phyloP scores from a whole-genome alignment of 2,888 invertebrate species.

The Meiosimyza decipiens region DNA sequence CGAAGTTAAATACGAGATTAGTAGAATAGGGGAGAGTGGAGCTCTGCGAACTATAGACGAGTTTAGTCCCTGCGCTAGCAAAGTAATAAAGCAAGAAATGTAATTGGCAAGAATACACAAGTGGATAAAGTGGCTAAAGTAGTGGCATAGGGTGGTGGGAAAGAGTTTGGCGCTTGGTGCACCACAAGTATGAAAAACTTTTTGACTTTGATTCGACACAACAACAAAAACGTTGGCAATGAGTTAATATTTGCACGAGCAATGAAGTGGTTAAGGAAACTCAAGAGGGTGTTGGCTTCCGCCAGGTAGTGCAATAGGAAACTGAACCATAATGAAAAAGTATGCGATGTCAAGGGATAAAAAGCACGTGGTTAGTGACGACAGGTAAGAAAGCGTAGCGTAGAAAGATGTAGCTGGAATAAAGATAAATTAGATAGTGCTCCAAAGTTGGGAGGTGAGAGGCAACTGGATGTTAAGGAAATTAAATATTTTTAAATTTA shows the following conservation, averaged over 20 bases:
- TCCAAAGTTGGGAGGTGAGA: no score
- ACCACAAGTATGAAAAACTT: slow-evolving; percentile 1
- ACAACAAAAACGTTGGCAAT: neutral
- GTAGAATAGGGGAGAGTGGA: neutral
- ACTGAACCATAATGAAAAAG: no score
- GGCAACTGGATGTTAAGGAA: no score
- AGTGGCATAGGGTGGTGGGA: neutral
- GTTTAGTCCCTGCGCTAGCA: no score
- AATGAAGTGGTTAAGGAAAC: slow-evolving; percentile 28
- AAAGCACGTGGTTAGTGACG: no score
- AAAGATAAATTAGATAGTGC: no score
- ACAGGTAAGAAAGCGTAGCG: no score
- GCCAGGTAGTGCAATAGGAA: neutral
- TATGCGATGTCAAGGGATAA: no score
- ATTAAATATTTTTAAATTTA: no score
- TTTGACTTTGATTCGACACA: slow-evolving; percentile 23
- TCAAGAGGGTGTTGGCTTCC: neutral
- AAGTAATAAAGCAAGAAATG: no score
- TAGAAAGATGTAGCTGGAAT: no score
- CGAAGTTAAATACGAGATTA: slow-evolving; percentile 11
- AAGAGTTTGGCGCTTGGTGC: neutral
- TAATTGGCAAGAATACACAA: slow-evolving; percentile 18
- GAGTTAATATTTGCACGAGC: slow-evolving; percentile 30
- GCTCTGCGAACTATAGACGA: no score
- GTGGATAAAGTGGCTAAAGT: neutral